These are phyloP conservation scores for Acridotheres tristis DNA, from an alignment of 2,797 vertebrate genomes.

Conservation along the genomic window DNA sequence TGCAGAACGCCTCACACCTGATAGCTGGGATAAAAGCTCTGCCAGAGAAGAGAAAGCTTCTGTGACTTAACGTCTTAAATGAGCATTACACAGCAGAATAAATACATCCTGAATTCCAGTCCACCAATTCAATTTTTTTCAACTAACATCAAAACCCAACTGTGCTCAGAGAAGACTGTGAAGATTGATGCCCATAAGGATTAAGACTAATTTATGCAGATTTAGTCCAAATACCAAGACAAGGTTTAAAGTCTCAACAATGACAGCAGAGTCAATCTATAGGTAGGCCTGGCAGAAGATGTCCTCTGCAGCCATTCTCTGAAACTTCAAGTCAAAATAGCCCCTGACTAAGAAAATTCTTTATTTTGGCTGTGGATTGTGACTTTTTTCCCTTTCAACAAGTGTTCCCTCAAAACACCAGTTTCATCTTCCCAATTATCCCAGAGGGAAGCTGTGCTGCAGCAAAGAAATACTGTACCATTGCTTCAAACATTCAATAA, in stretches of 20 bases:
- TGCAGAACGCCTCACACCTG: constrained; percentile 94
- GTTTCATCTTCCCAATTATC: not conserved
- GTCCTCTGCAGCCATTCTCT: not conserved
- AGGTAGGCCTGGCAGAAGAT: not conserved
- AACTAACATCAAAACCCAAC: not conserved
- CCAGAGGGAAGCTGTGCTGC: not conserved
- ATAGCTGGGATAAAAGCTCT: constrained; percentile 98
- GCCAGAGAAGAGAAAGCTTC: constrained; percentile 47
- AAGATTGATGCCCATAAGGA: not conserved
- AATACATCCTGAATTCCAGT: not conserved
- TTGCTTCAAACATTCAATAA: not conserved
- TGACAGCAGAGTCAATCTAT: not conserved
- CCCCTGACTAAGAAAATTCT: not conserved
- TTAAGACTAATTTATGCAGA: not conserved
- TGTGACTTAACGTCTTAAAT: not conserved
- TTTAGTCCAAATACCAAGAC: not conserved
- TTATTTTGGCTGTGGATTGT: not conserved
- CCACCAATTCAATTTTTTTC: not conserved
- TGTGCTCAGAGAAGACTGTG: not conserved
- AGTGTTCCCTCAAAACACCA: not conserved
- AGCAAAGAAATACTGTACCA: not conserved
- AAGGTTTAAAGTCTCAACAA: not conserved
- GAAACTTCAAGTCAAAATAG: not conserved
- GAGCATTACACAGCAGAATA: not conserved
- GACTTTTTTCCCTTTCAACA: not conserved